Conservation (phyloP, 1,140 invertebrate species). For the Grapholita molesta region DNA sequence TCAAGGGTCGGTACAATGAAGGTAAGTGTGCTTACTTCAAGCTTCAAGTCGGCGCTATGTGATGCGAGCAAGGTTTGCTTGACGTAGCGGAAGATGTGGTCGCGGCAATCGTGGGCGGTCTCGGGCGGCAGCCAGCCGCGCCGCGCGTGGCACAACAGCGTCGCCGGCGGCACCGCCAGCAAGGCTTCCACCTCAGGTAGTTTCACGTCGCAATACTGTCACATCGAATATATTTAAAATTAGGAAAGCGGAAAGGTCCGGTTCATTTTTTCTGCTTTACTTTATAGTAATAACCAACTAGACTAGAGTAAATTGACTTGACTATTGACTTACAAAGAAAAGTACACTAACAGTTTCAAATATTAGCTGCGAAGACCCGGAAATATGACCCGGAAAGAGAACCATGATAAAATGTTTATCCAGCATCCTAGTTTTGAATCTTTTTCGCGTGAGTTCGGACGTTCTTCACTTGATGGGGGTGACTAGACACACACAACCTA, state of each 20-base stretch:
- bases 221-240: conserved; percentile 28
- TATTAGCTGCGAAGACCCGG: too few relatives aligned
- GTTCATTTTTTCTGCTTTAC: background rate
- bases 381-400: too few relatives aligned
- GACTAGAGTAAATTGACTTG: too few relatives aligned
- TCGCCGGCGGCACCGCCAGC: conserved; percentile 83
- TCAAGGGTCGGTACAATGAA: conserved; percentile 79
- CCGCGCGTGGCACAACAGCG: conserved; percentile 83
- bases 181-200: conserved; percentile 91
- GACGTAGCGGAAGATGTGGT: conserved; percentile 55
- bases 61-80: conserved; percentile 47
- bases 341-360: too few relatives aligned
- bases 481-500: too few relatives aligned
- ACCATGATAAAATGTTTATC: too few relatives aligned
- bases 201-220: conserved; percentile 90
- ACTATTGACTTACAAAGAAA: too few relatives aligned
- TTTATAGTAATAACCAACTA: too few relatives aligned
- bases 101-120: conserved; percentile 79
- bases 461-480: too few relatives aligned
- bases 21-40: conserved; percentile 41
- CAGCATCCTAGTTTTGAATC: too few relatives aligned
- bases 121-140: conserved; percentile 87
- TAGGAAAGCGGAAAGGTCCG: background rate
- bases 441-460: too few relatives aligned
- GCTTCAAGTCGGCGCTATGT: conserved; percentile 45